A percentile compares a stretch with the other conserved stretches of the same genome.
phyloP scores from a whole-genome alignment of 2,113 vertebrate genomes.

The Brachyhypopomus occidentalis region DNA sequence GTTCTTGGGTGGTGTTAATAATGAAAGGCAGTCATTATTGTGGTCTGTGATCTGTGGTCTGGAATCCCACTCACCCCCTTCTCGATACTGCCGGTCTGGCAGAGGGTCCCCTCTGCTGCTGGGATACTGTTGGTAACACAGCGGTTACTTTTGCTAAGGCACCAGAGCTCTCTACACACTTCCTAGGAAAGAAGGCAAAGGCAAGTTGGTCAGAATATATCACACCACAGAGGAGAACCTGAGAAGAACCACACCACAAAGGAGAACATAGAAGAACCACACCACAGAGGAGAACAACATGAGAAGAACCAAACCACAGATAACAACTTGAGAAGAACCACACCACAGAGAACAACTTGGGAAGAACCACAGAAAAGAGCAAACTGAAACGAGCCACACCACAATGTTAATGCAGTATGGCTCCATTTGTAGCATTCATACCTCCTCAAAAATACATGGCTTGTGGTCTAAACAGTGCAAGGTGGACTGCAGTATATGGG shows the following conservation, averaged over 20 bases:
- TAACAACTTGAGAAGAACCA: too few species aligned
- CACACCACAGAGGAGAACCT: not conserved
- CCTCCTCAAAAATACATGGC: not conserved
- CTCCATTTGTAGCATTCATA: not conserved
- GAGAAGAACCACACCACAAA: not conserved
- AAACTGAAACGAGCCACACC: too few species aligned
- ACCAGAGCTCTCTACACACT: slow-evolving; percentile 99
- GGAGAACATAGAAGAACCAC: too few species aligned
- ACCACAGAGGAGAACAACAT: not conserved
- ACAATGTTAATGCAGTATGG: not conserved
- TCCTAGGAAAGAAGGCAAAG: slow-evolving; percentile 99
- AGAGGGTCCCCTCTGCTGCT: slow-evolving; percentile 94
- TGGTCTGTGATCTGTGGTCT: not conserved
- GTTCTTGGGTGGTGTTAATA: too few species aligned
- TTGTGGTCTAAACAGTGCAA: not conserved
- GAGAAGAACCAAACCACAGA: too few species aligned
- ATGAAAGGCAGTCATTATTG: too few species aligned
- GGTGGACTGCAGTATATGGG: slow-evolving; percentile 1
- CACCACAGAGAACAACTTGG: not conserved
- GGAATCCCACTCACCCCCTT: slow-evolving; percentile 86
- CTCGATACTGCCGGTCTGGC: slow-evolving; percentile 94
- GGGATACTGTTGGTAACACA: slow-evolving; percentile 99
- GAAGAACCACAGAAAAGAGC: not conserved
- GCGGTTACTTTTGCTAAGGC: slow-evolving; percentile 99
- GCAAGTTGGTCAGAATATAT: slow-evolving; percentile 93